phyloP scores from a whole-genome alignment of 2,888 invertebrate species.

The Drosophila mulleri region DNA sequence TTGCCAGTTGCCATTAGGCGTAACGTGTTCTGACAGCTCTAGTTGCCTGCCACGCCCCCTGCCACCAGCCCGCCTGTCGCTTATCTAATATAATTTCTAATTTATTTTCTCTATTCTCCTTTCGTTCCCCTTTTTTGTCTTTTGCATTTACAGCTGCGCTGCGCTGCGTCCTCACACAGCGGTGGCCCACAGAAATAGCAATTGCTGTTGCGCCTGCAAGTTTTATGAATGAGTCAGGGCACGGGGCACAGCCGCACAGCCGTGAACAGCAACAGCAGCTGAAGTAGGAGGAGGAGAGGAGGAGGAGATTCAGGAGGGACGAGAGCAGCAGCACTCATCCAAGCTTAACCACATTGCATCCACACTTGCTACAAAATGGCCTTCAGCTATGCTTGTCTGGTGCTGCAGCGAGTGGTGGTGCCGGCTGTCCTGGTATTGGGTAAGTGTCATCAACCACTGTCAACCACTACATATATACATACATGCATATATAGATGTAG shows the following conservation, averaged over 20 bases:
- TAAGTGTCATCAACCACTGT: slow-evolving; percentile 62
- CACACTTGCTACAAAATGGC: slow-evolving; percentile 72
- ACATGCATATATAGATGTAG: background rate
- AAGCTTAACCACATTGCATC: slow-evolving; percentile 18
- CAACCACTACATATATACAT: background rate
- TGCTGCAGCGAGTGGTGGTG: slow-evolving; percentile 83
- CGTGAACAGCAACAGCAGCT: slow-evolving; percentile 31
- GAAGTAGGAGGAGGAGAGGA: slow-evolving; percentile 2
- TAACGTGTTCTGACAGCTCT: slow-evolving; percentile 44
- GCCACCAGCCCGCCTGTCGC: slow-evolving; percentile 6
- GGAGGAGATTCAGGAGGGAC: background rate
- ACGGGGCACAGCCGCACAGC: slow-evolving; percentile 50
- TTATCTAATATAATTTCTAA: slow-evolving; percentile 60
- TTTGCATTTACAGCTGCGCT: slow-evolving; percentile 56
- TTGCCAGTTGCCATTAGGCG: slow-evolving; percentile 52
- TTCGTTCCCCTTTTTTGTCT: background rate
- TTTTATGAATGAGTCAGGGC: slow-evolving; percentile 69
- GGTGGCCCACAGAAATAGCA: slow-evolving; percentile 67
- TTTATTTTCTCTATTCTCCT: slow-evolving; percentile 46
- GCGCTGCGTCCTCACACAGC: slow-evolving; percentile 58
- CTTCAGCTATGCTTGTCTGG: slow-evolving; percentile 83
- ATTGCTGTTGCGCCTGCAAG: slow-evolving; percentile 60
- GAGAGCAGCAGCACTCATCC: background rate
- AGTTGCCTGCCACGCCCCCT: slow-evolving; percentile 7
- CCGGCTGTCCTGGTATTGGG: slow-evolving; percentile 83